These are phyloP conservation scores for Merops nubicus DNA, from an alignment of 2,113 vertebrate species.

Conservation along the genomic window DNA sequence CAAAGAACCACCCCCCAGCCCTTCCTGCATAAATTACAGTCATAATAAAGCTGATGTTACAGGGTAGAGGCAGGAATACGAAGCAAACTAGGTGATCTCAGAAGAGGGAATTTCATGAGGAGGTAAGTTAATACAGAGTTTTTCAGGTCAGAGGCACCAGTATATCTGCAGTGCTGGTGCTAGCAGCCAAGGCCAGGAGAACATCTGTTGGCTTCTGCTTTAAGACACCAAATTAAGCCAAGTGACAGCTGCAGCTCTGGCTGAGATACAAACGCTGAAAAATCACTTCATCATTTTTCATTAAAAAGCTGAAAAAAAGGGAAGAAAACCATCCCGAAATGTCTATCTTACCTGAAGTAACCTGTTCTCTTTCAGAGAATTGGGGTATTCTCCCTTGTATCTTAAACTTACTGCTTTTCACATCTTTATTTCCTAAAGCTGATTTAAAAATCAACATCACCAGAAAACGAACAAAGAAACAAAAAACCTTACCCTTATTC, in stretches of 20 bases:
- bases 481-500: not conserved
- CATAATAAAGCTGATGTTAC: not conserved
- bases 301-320: not conserved
- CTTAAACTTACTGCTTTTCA: not conserved
- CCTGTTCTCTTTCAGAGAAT: not conserved
- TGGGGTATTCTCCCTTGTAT: not conserved
- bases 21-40: not conserved
- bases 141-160: not conserved
- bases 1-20: rapidly evolving
- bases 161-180: not conserved
- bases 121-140: not conserved
- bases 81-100: not conserved
- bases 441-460: not conserved
- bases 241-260: not conserved
- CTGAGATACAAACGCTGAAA: not conserved
- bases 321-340: not conserved
- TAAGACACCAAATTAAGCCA: not conserved
- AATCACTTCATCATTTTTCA: not conserved
- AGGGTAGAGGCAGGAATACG: not conserved
- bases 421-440: not conserved
- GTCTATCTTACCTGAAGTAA: not conserved
- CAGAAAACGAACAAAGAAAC: not conserved
- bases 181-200: not conserved
- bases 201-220: not conserved
- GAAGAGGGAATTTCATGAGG: not conserved